Evolutionary conservation across 1,140 invertebrate genomes (phyloP).

Genomic region (Drosophila seguyi): DNA sequence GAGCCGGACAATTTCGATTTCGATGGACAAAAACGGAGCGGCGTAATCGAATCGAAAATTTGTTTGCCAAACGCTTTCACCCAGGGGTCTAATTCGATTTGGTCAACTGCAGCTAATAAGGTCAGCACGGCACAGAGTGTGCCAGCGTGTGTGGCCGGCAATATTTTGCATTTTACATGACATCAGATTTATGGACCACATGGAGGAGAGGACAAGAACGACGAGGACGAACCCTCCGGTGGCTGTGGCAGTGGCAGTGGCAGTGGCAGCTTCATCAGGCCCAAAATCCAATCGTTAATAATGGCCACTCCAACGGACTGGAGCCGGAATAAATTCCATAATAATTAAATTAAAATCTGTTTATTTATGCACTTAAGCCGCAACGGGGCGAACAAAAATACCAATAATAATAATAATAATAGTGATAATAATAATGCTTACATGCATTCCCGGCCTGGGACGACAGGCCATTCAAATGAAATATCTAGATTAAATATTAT

Average conservation of each 20-base stretch:
- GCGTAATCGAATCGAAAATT: conserved; percentile 69
- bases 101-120: conserved; percentile 67
- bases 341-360: conserved; percentile 69
- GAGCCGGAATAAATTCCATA: conserved; percentile 38
- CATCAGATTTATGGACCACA: conserved; percentile 67
- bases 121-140: conserved; percentile 26
- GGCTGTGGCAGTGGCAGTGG: neutral
- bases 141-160: conserved; percentile 30
- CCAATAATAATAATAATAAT: conserved; percentile 47
- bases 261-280: conserved; percentile 23
- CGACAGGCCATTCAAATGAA: conserved; percentile 54
- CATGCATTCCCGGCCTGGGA: conserved; percentile 5
- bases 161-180: conserved; percentile 58
- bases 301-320: conserved; percentile 11
- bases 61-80: conserved; percentile 60
- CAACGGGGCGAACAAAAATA: conserved; percentile 34
- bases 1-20: conserved; percentile 32
- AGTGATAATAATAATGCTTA: conserved; percentile 53
- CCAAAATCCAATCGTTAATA: conserved; percentile 22
- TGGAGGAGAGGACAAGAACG: conserved; percentile 10
- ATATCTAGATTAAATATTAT: conserved; percentile 73
- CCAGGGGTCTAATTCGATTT: conserved; percentile 78
- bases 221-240: conserved; percentile 4
- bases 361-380: conserved; percentile 63
- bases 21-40: conserved; percentile 23